Evolutionary conservation across 1,140 invertebrate species (phyloP).

Genomic region (Lethocerus indicus): DNA sequence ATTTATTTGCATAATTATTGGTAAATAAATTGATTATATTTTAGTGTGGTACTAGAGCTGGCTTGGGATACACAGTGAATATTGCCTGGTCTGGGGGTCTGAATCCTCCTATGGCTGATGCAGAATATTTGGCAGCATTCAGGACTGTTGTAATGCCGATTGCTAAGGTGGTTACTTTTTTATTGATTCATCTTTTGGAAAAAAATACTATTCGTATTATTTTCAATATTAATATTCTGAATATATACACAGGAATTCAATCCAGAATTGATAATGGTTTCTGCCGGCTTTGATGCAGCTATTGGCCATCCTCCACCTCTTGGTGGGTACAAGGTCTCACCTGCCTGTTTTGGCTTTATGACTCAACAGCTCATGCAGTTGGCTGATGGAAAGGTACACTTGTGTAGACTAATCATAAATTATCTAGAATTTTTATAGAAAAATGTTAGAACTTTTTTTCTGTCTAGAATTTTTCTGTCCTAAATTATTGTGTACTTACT

Average conservation of each 20-base stretch:
- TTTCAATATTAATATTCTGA: neutral
- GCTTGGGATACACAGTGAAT: conserved; percentile 94
- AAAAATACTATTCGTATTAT: neutral
- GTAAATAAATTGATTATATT: conserved; percentile 12
- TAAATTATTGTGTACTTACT: neutral
- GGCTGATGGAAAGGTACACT: conserved; percentile 62
- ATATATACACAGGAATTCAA: conserved; percentile 50
- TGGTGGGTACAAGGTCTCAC: conserved; percentile 85
- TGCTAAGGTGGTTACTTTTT: conserved; percentile 35
- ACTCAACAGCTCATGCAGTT: conserved; percentile 83
- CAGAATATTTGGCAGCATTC: conserved; percentile 96
- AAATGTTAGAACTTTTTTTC: neutral
- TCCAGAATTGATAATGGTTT: conserved; percentile 90
- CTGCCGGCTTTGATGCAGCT: conserved; percentile 95
- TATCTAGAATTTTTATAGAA: neutral
- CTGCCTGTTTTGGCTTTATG: conserved; percentile 93
- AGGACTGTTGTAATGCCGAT: conserved; percentile 84
- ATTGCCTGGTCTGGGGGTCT: conserved; percentile 87
- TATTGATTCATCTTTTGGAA: neutral
- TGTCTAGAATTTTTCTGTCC: neutral
- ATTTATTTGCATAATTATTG: neutral
- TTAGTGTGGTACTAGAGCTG: conserved; percentile 70
- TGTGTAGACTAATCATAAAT: neutral
- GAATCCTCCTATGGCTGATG: conserved; percentile 86
- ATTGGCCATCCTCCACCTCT: conserved; percentile 81